Base-by-base conservation (phyloP, 2,888 invertebrate species). In the Cynaeus angustus region DNA sequence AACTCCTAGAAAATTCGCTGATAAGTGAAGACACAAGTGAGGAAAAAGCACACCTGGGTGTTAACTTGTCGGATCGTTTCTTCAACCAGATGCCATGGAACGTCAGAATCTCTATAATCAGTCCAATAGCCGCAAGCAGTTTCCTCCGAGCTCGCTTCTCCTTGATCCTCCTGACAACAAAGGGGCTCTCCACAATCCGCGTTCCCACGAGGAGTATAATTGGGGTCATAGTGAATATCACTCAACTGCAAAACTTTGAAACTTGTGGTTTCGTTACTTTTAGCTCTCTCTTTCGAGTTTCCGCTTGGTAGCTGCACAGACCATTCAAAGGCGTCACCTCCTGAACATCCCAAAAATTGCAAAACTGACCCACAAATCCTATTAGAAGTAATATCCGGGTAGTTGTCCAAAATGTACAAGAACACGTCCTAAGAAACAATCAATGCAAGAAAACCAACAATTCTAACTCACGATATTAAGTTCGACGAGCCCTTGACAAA, bases 181-280 rank as follows among this genome's bases (percentile, higher is more conserved):
- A 92, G 86, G 0, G 95, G 94, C 75, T 93, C 92, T 0, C 87
- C 88, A 80, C 96, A 97, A 1, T 89, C 85, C 0, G 92, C 91
- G 37, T 90, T 89, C 0, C 92, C 88, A 21, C 89, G 89, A 0
- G 89, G 86, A 70, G 88, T 86, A 80, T 96, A 97, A 3, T 88
- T 80, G 0, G 91, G 91, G 83, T 97, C 96, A 66, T 92, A 89
- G 80, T 97, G 97, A 12, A 94, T 89, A 80, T 97, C 95, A 0
- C 92, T 89, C 33, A 95, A 79, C 30, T 95, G 91, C 1, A 92
- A 87, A 10, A 94, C 83, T 73, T 80, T 81, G 14, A 67, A 61
- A 41, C 9, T 21, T 4, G 41, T 10, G 1, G 28, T 43, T 10
- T 52, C 59, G 21, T 65, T 65, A 14, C 58, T 66, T 21, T 50